Evolutionary conservation across 2,797 vertebrate genomes (phyloP).

Genomic region (Smutsia gigantea): DNA sequence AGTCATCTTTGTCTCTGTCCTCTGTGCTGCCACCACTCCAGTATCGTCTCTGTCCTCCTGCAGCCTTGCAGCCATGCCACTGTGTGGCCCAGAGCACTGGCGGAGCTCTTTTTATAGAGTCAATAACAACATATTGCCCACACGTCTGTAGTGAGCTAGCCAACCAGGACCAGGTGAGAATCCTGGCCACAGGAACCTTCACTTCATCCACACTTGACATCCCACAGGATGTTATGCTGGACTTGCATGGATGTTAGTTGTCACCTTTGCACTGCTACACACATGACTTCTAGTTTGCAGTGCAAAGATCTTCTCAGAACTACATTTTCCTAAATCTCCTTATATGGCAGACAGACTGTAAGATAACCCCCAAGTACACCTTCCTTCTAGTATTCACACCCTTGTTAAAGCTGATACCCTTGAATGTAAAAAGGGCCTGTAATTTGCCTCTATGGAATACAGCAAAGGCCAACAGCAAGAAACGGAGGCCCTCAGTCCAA

Average conservation of each 20-base stretch:
- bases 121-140: too few relatives aligned
- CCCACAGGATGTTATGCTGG: background rate
- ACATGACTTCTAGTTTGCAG: background rate
- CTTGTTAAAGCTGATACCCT: background rate
- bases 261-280: background rate
- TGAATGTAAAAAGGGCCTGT: background rate
- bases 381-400: background rate
- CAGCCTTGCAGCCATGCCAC: too few relatives aligned
- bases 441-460: background rate
- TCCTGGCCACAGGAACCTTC: too few relatives aligned
- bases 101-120: too few relatives aligned
- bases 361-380: background rate
- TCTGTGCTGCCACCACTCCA: too few relatives aligned
- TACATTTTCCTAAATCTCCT: background rate
- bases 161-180: too few relatives aligned
- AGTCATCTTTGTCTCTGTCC: too few relatives aligned
- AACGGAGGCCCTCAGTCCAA: background rate
- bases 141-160: too few relatives aligned
- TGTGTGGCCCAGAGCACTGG: too few relatives aligned
- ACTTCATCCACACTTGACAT: background rate
- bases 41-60: too few relatives aligned
- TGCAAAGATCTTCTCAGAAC: background rate
- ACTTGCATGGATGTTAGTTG: background rate
- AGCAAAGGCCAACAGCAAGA: background rate
- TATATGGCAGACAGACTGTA: background rate